phyloP scores from a whole-genome alignment of 2,113 vertebrate genomes.

The Melospiza georgiana region DNA sequence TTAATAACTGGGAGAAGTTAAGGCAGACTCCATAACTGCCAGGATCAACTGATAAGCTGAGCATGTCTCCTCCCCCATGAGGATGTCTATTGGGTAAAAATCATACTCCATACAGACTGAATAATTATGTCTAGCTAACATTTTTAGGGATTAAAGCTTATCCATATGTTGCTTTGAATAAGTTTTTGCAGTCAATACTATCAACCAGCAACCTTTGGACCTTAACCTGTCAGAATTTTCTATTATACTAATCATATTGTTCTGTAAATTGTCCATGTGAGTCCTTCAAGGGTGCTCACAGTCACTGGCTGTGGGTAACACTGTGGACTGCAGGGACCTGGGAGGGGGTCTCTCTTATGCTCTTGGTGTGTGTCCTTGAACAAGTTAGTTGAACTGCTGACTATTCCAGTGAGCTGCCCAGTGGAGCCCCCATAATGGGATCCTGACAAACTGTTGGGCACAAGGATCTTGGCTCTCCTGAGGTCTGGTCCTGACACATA shows the following conservation, averaged over 20 bases:
- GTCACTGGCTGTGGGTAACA: no score
- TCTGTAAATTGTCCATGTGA: background rate
- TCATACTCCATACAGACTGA: background rate
- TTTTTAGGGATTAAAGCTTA: background rate
- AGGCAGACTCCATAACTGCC: background rate
- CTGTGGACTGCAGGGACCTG: accelerated
- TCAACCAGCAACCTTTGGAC: background rate
- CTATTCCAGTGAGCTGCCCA: background rate
- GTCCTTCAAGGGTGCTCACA: background rate
- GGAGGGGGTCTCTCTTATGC: accelerated
- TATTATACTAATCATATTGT: background rate
- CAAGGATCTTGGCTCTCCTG: background rate
- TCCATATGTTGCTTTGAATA: background rate
- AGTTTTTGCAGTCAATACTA: background rate
- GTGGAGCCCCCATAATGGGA: background rate
- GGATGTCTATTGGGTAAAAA: accelerated
- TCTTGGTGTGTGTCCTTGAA: background rate
- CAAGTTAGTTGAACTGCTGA: no score
- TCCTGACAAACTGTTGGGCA: no score
- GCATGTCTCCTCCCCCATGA: background rate
- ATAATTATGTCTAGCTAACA: background rate
- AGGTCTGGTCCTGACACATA: background rate
- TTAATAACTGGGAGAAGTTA: background rate
- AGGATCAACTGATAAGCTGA: background rate
- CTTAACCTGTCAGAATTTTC: background rate